Evolutionary conservation across 2,888 invertebrate species (phyloP), one percentile per base, ranked within the genome.

Genomic region (Drosophila prostipennis): DNA sequence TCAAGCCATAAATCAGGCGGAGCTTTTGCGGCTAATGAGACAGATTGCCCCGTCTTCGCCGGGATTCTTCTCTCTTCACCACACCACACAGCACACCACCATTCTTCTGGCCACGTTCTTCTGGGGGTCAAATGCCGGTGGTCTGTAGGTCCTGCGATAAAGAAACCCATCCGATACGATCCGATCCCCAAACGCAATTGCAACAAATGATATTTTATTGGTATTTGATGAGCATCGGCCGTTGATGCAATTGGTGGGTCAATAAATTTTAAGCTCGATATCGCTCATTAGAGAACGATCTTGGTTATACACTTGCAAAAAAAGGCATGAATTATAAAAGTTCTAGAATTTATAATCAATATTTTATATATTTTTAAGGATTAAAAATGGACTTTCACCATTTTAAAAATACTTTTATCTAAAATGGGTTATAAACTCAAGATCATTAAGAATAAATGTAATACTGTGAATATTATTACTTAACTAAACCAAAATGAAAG

Each of bases 171-270:
- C 59, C 46, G 45, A 63, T 48, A 56, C 46, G 45, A 19, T 42
- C 14, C 52, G 26, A 23, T 26, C 19, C 23, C 19, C 40, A 11
- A 32, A 23, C 63, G 74, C 82, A 87, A 82, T 83, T 83, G 82
- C 85, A 79, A 55, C 79, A 85, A 83, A 87, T 87, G 87, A 87
- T 85, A 87, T 87, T 83, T 83, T 83, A 83, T 83, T 79, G 87
- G 61, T 79, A 85, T 87, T 83, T 83, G 82, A 83, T 82, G 87
- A 85, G 82, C 19, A 19, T 19, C 19, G 19, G 19, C 19, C 19
- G 19, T 19, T 19, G 19, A 19, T 19, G 19, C 80, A 81, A 81
- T 86, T 82, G 85, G 72, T 67, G 71, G 67, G 64, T 64, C 82
- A 74, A 83, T 87, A 83, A 83, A 83, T 83, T 76, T 63, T 13